Base-by-base conservation (phyloP, 2,797 vertebrate species). In the Molothrus aeneus region DNA sequence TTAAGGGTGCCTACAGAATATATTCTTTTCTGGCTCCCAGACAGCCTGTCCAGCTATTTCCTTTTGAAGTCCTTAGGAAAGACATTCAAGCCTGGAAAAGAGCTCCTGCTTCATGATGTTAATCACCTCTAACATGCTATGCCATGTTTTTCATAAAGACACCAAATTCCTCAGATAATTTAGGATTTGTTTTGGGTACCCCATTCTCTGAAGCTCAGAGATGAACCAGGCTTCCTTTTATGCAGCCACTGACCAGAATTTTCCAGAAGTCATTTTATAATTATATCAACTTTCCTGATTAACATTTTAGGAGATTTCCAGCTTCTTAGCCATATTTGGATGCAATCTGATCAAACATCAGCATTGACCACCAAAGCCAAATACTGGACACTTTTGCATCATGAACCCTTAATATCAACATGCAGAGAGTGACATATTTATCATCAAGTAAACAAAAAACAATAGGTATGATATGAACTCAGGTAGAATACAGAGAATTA, bases 321-420 rank as follows among this genome's bases (percentile, higher is more conserved):
- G 0, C 8, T 90, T 43, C 22, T 48, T 65, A 54, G 21, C 16
- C 42, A 7, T 2, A 0, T 2, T 0, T 43, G 22, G 47, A n/a
- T 10, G 2, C 12, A 63, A 6, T 42, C 25, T 70, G 42, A 42
- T 2, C 1, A 1, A 61, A 51, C 5, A 68, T 5, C 32, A 15
- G 11, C 6, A 34, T 3, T 53, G 8, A 40, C 24, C 34, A 59
- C 17, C 14, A 25, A 82, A 91, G 14, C 7, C 47, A 89, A 77
- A 59, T 25, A 40, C 2, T 50, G 45, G 40, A 36, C 4, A 20
- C 8, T 40, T 9, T 50, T 45, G 2, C 8, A 48, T 42, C 28
- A 24, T 3, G 10, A 50, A 29, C 9, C 16, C 32, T 80, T 53
- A 43, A 13, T 42, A 53, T 38, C 45, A 80, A 42, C 11, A 57